Percentiles rank a stretch among this genome's conserved stretches.
Conservation (phyloP, 2,888 invertebrate genomes). For the Mythimna albipuncta region DNA sequence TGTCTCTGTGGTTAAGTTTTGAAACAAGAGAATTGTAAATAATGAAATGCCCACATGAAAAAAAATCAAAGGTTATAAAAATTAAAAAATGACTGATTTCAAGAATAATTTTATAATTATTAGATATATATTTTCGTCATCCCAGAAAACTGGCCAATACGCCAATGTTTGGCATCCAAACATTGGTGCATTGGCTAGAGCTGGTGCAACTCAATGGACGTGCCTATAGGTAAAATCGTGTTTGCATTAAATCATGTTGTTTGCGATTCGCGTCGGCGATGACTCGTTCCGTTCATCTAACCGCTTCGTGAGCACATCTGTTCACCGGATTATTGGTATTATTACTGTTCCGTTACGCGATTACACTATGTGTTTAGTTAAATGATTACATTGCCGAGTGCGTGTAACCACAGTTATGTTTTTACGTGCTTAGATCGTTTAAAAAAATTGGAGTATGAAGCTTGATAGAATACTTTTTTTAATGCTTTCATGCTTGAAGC, state of each 20-base stretch:
- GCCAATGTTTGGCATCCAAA: constrained; percentile 2
- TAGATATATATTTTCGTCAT: background rate
- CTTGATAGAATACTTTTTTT: constrained; percentile 13
- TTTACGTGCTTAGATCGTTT: constrained; percentile 7
- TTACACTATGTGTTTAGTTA: constrained; percentile 52
- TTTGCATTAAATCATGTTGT: constrained; percentile 64
- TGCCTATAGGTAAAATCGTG: constrained; percentile 46
- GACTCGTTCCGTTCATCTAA: constrained; percentile 58
- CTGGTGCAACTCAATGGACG: constrained; percentile 37
- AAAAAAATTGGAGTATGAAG: background rate
- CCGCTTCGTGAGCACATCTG: constrained; percentile 54
- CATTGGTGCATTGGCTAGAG: constrained; percentile 26
- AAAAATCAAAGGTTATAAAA: background rate
- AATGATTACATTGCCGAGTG: constrained; percentile 45
- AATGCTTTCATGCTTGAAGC: background rate
- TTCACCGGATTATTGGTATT: constrained; percentile 52
- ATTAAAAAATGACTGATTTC: background rate
- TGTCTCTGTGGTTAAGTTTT: constrained; percentile 20
- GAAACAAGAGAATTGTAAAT: constrained; percentile 22
- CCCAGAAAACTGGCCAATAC: background rate
- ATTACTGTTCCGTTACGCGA: constrained; percentile 49
- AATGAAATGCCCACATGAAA: constrained; percentile 11
- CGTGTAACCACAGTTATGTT: constrained; percentile 18
- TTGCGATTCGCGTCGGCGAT: constrained; percentile 63
- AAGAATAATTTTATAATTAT: background rate